phyloP scores from a whole-genome alignment of 2,888 invertebrate genomes.

The Drosophila cognata region DNA sequence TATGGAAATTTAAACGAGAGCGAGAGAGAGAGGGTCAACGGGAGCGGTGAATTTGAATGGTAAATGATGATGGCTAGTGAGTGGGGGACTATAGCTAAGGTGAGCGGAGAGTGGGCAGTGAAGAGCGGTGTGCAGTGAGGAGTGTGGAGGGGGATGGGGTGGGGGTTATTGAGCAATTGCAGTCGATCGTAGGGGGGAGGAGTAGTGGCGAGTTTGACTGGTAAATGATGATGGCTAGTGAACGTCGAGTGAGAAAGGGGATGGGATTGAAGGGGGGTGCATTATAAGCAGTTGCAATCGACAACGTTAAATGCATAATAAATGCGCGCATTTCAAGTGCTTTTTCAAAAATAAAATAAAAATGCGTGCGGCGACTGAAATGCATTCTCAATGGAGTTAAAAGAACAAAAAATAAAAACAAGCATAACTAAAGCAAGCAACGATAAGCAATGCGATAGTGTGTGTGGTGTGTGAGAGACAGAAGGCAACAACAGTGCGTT shows the following conservation, averaged over 20 bases:
- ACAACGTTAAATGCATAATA: conserved; percentile 81
- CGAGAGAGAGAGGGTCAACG: conserved; percentile 19
- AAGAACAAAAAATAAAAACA: conserved; percentile 42
- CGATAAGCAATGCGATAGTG: conserved; percentile 29
- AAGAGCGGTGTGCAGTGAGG: background rate
- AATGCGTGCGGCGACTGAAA: conserved; percentile 70
- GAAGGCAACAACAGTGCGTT: conserved; percentile 21
- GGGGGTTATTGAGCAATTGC: background rate
- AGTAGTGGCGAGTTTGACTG: conserved; percentile 17
- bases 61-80: conserved; percentile 28
- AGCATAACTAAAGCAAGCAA: conserved; percentile 23
- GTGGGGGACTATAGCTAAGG: background rate
- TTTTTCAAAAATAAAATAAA: conserved; percentile 47
- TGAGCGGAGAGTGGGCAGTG: background rate
- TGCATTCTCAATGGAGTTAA: conserved; percentile 76
- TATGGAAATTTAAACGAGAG: conserved; percentile 66
- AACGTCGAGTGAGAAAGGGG: conserved; percentile 4
- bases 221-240: conserved; percentile 22
- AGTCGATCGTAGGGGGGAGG: conserved; percentile 6
- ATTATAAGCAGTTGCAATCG: conserved; percentile 46
- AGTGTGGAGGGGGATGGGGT: background rate
- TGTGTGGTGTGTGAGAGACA: background rate
- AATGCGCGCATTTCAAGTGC: conserved; percentile 64
- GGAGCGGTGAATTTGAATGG: conserved; percentile 23
- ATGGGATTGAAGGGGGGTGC: background rate